Percentiles rank a stretch among this genome's conserved stretches.
phyloP scores from a whole-genome alignment of 2,888 invertebrate species.

The Morpho deidamia region DNA sequence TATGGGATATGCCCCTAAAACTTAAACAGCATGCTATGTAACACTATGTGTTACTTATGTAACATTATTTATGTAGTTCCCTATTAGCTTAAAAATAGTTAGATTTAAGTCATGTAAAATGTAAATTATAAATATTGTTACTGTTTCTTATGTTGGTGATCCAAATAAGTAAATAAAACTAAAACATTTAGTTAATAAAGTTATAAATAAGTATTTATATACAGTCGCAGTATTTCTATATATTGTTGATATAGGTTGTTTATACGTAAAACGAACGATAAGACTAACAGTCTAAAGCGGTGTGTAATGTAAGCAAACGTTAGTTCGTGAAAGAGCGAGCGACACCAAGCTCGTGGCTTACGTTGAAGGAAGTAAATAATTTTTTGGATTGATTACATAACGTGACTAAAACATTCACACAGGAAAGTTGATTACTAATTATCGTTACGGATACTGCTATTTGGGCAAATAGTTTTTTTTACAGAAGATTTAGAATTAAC shows the following conservation, averaged over 20 bases:
- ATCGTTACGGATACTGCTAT: background rate
- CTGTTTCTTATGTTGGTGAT: too few species aligned
- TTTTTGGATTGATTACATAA: conserved; percentile 1
- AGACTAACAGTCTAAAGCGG: background rate
- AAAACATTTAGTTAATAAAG: too few species aligned
- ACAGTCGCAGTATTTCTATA: too few species aligned
- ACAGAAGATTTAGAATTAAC: background rate
- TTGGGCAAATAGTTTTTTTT: background rate
- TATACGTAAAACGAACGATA: background rate
- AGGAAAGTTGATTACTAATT: conserved; percentile 1
- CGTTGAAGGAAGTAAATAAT: background rate
- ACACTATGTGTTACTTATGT: too few species aligned
- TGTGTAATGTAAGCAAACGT: background rate
- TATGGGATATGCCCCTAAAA: too few species aligned
- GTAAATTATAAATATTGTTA: too few species aligned
- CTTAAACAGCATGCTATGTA: too few species aligned
- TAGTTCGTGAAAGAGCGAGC: conserved; percentile 8
- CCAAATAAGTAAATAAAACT: too few species aligned
- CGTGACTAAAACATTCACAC: background rate
- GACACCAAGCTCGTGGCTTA: conserved; percentile 1
- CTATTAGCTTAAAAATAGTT: too few species aligned
- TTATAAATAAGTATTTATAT: too few species aligned
- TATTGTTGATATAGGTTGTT: background rate
- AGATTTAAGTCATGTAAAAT: too few species aligned
- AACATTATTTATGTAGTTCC: too few species aligned